Conservation (phyloP, 1,140 invertebrate genomes). For the Drosophila elegans region DNA sequence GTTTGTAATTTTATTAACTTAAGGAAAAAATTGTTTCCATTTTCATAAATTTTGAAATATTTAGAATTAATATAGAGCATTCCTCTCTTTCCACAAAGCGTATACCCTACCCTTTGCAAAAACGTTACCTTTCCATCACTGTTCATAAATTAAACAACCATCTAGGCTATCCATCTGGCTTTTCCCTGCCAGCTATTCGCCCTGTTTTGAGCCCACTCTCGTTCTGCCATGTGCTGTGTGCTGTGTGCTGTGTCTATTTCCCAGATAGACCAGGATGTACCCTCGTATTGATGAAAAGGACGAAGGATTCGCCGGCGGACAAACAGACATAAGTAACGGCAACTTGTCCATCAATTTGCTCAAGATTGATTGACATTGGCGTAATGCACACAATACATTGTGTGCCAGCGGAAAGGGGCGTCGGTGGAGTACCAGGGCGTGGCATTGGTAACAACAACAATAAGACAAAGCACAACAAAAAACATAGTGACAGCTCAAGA, state of each 20-base stretch:
- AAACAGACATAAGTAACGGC: conserved; percentile 65
- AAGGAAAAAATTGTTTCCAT: no score
- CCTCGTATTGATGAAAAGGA: conserved; percentile 23
- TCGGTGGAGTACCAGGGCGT: conserved; percentile 25
- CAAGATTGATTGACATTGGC: conserved; percentile 82
- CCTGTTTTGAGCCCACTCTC: conserved; percentile 51
- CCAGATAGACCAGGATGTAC: conserved; percentile 1
- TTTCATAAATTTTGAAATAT: no score
- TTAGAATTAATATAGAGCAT: no score
- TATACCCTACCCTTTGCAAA: conserved; percentile 14
- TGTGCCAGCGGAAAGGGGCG: conserved; percentile 12
- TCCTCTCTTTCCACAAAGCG: background rate
- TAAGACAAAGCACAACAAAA: conserved; percentile 12
- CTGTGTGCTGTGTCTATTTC: conserved; percentile 15
- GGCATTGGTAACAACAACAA: conserved; percentile 38
- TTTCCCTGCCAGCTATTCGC: conserved; percentile 41
- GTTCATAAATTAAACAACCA: conserved; percentile 70
- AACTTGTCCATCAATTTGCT: conserved; percentile 84
- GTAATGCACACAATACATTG: conserved; percentile 81
- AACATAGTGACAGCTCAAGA: conserved; percentile 73
- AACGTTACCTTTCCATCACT: conserved; percentile 32
- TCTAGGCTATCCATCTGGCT: conserved; percentile 37
- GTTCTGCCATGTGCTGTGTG: conserved; percentile 4
- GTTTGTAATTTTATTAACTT: no score
- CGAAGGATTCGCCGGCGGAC: conserved; percentile 26